Evolutionary conservation across 2,888 invertebrate genomes (phyloP).

Genomic region (Trachelus troglodyta): DNA sequence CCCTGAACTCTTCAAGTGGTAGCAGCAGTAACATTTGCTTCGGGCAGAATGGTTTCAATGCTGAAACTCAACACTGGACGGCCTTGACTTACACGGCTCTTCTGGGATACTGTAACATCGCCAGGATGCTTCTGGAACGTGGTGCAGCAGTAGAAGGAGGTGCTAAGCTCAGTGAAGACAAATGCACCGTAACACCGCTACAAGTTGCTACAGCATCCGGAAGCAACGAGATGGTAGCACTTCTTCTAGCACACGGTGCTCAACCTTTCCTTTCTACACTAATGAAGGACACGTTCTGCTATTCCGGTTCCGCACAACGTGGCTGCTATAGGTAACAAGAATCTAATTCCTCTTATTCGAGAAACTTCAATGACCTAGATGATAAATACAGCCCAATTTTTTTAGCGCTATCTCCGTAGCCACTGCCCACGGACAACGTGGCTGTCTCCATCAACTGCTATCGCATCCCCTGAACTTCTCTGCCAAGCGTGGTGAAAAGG

Average conservation of each 20-base stretch:
- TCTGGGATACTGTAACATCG: conserved; percentile 69
- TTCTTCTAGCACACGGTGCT: conserved; percentile 85
- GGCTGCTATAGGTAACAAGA: conserved; percentile 79
- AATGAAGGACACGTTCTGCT: conserved; percentile 85
- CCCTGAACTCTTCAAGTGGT: conserved; percentile 24
- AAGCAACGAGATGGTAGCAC: conserved; percentile 81
- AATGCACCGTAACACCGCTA: conserved; percentile 87
- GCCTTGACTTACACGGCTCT: conserved; percentile 86
- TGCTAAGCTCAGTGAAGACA: conserved; percentile 83
- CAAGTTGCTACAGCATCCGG: conserved; percentile 89
- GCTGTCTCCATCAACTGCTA: conserved; percentile 81
- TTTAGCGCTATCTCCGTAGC: conserved; percentile 87
- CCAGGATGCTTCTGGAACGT: conserved; percentile 77
- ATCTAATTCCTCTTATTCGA: not conserved
- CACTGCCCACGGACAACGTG: conserved; percentile 87
- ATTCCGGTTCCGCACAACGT: conserved; percentile 86
- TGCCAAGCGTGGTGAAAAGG: conserved; percentile 69
- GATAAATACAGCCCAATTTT: not conserved
- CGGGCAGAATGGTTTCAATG: conserved; percentile 51
- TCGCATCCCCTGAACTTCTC: conserved; percentile 77
- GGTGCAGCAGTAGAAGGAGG: conserved; percentile 90
- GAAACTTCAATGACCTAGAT: not conserved
- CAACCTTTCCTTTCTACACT: conserved; percentile 89
- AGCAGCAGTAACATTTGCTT: conserved; percentile 25
- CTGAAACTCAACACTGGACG: conserved; percentile 86